Evolutionary conservation across 2,888 invertebrate species (phyloP).

Genomic region (Andrena bucephala): DNA sequence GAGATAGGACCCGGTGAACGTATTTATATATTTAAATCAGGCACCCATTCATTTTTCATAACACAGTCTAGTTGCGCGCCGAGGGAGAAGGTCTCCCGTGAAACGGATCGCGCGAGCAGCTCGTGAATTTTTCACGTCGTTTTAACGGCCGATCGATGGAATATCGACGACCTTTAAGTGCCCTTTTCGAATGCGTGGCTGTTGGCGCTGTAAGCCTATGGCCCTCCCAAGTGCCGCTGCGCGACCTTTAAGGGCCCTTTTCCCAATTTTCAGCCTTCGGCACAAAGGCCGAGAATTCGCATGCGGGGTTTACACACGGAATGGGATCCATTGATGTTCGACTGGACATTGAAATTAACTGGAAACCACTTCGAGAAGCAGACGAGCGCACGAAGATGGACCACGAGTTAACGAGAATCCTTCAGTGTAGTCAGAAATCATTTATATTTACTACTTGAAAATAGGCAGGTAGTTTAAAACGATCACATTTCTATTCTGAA

Average conservation of each 20-base stretch:
- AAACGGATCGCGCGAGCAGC: background rate
- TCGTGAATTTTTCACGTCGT: slow-evolving; percentile 59
- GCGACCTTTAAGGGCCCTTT: slow-evolving; percentile 43
- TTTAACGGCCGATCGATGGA: slow-evolving; percentile 49
- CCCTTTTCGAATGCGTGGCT: slow-evolving; percentile 44
- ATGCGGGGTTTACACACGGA: too few relatives aligned
- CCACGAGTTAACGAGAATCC: too few relatives aligned
- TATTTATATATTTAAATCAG: slow-evolving; percentile 50
- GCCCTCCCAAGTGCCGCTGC: too few relatives aligned
- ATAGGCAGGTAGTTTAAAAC: too few relatives aligned
- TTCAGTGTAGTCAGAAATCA: too few relatives aligned
- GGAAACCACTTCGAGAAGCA: too few relatives aligned
- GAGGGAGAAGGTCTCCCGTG: background rate
- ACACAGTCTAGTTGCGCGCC: slow-evolving; percentile 23
- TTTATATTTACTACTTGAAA: too few relatives aligned
- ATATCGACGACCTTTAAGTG: slow-evolving; percentile 66
- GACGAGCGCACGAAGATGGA: too few relatives aligned
- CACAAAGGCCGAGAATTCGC: background rate
- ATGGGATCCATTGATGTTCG: too few relatives aligned
- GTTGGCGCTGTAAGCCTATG: background rate
- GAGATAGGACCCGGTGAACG: background rate
- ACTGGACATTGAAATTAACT: too few relatives aligned
- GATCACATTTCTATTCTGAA: too few relatives aligned
- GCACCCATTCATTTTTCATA: slow-evolving; percentile 50
- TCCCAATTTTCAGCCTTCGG: slow-evolving; percentile 29